Percentiles rank a stretch among this genome's conserved stretches.
phyloP scores from a whole-genome alignment of 2,113 vertebrate genomes.

The Sceloporus undulatus region DNA sequence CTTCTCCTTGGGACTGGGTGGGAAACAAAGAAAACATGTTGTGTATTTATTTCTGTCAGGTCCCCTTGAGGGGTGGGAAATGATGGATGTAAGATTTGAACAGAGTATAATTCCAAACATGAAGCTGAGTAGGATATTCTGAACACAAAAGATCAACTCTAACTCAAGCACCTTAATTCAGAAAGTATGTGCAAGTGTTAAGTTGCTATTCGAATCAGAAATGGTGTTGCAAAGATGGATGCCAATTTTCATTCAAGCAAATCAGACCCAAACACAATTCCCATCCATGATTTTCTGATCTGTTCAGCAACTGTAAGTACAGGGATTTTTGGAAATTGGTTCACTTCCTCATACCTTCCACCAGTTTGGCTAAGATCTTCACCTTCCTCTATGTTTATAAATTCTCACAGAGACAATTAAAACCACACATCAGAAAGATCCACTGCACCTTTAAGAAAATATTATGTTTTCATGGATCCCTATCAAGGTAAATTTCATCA shows the following conservation, averaged over 20 bases:
- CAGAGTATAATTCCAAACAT: no score
- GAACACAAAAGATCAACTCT: background rate
- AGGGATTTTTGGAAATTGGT: background rate
- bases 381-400: conserved; percentile 37
- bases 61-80: no score
- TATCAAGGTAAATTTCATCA: conserved; percentile 90
- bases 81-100: no score
- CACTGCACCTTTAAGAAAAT: conserved; percentile 84
- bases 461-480: conserved; percentile 81
- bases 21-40: no score
- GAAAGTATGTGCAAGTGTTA: background rate
- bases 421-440: conserved; percentile 69
- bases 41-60: no score
- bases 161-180: background rate
- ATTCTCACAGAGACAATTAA: conserved; percentile 63
- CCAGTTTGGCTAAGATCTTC: background rate
- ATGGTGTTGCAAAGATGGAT: background rate
- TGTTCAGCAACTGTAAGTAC: background rate
- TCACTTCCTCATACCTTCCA: background rate
- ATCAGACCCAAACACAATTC: background rate
- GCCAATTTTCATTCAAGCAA: background rate
- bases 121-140: no score
- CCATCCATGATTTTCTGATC: background rate
- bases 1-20: no score
- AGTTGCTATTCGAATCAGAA: background rate